Base-by-base conservation (phyloP, 2,888 invertebrate genomes). In the Tenthredo amoena region DNA sequence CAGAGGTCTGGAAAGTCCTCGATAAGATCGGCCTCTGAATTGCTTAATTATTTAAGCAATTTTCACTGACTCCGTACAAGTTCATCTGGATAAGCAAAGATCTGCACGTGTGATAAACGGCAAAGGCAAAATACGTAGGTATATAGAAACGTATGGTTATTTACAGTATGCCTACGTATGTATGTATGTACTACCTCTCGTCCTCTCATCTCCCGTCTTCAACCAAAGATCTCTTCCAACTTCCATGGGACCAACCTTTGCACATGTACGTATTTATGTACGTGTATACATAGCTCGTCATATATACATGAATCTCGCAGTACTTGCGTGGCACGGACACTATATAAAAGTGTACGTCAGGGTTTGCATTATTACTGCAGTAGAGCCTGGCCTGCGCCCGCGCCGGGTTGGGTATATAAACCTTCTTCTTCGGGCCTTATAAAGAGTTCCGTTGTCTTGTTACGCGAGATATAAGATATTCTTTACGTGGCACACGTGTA, bases 361-460 rank as follows among this genome's bases (percentile, higher is more conserved):
- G 72, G 77, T 85, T 79, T 85, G 68, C 77, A 65, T 85, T 79
- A 85, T 85, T 65, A 82, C 21, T 21, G 50, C 40, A 21, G 81
- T n/a, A 21, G 81, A 62, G 37, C 21, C n/a, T 47, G 3, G 18
- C 6, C 6, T 31, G 62, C 18, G 58, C 21, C 15, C 15, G 43
- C 85, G n/a, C n/a, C 77, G 26, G 85, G 55, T 76, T 65, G 31
- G 85, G 55, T 76, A 85, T 58, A 81, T 85, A 85, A 85, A 85
- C 43, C 86, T 87, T 86, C 85, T 83, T 86, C 85, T 86, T 87
- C 86, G 87, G 88, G 86, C 91, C 91, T 91, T 91, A 90, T 90
- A 92, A 92, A 91, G 91, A 90, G 89, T 90, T 83, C 89, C 89
- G 91, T 92, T 91, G 91, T 91, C 91, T 91, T 90, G 91, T 91